A percentile compares a stretch with the other conserved stretches of the same genome.
Conservation (phyloP, 2,888 invertebrate species). For the Rhamnusium bicolor region DNA sequence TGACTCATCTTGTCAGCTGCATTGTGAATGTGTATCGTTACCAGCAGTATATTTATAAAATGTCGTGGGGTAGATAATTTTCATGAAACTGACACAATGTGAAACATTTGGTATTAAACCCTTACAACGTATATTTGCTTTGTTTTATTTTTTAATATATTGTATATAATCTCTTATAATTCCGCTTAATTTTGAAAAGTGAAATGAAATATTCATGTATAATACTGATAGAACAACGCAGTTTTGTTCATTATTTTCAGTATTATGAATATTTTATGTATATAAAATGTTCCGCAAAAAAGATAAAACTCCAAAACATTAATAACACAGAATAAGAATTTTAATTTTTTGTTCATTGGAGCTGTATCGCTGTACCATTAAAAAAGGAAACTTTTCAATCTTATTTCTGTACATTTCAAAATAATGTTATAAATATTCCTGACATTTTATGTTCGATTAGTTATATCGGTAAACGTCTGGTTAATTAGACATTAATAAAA, state of each 20-base stretch:
- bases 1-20: slow-evolving; percentile 20
- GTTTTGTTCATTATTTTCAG: background rate
- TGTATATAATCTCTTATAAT: background rate
- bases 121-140: background rate
- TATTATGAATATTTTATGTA: background rate
- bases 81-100: slow-evolving; percentile 4
- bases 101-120: background rate
- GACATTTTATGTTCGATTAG: too few relatives aligned
- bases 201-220: background rate
- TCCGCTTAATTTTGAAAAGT: background rate
- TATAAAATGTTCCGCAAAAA: too few relatives aligned
- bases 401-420: too few relatives aligned
- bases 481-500: too few relatives aligned
- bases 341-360: too few relatives aligned
- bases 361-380: too few relatives aligned
- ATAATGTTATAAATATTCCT: too few relatives aligned
- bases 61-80: slow-evolving; percentile 13
- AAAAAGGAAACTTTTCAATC: too few relatives aligned
- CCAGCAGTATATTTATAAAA: slow-evolving; percentile 4
- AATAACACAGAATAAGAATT: too few relatives aligned
- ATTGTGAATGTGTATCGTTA: background rate
- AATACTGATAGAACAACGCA: background rate
- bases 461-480: too few relatives aligned
- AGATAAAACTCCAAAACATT: too few relatives aligned
- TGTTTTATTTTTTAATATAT: background rate